Evolutionary conservation across 2,797 vertebrate species (phyloP).

Genomic region (Ctenopoma kingsleyae): DNA sequence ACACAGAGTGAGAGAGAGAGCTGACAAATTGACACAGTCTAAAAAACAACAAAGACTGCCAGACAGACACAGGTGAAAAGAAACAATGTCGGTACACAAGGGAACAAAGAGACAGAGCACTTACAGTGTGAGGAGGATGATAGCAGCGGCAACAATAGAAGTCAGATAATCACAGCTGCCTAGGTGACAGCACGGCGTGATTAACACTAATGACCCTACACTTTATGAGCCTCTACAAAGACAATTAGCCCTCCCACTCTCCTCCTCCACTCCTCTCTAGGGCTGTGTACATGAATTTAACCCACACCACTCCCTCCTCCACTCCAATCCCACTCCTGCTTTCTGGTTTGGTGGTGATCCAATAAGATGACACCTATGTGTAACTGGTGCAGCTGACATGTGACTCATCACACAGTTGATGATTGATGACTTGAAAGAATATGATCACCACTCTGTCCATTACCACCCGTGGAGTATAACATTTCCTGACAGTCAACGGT

Average conservation of each 20-base stretch:
- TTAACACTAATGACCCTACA: constrained; percentile 83
- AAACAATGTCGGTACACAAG: constrained; percentile 26
- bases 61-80: constrained; percentile 46
- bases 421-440: constrained; percentile 57
- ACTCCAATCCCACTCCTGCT: constrained; percentile 20
- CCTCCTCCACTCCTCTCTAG: constrained; percentile 52
- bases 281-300: constrained; percentile 48
- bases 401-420: constrained; percentile 59
- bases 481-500: constrained; percentile 1
- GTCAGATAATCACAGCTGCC: constrained; percentile 76
- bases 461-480: neutral
- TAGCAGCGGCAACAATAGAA: constrained; percentile 59
- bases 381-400: constrained; percentile 47
- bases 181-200: constrained; percentile 81
- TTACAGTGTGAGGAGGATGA: constrained; percentile 45
- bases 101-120: constrained; percentile 49
- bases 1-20: constrained; percentile 4
- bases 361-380: constrained; percentile 46
- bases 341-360: constrained; percentile 34
- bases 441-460: constrained; percentile 11
- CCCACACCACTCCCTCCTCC: constrained; percentile 37
- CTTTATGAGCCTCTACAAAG: constrained; percentile 78
- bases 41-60: constrained; percentile 44
- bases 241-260: constrained; percentile 72
- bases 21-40: constrained; percentile 33